Evolutionary conservation across 2,888 invertebrate species (phyloP), one percentile per base, ranked within the genome.

Genomic region (Pharmacophagus antenor): DNA sequence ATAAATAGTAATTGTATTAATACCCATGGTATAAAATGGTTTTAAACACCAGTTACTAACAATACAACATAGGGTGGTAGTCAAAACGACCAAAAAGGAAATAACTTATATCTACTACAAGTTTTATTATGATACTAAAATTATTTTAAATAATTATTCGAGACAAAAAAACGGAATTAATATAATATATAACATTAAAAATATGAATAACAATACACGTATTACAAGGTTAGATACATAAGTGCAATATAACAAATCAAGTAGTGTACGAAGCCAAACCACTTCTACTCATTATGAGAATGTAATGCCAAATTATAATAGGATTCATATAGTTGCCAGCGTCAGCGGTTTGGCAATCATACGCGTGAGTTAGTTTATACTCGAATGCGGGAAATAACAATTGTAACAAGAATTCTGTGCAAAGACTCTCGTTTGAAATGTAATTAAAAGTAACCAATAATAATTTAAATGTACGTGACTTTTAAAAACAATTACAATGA

Each of bases 271-370:
- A 23, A 48, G 54, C 25, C 46, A 54, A 37, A 48, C 55, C 55
- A 37, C 41, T 56, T 41, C 18, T 37, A 48, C 48, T 48, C 27
- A 46, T 54, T 47, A 56, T 48, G 48, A 56, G 31, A 23, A 56
- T 27, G 46, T 47, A 47, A 47, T 47, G 55, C 55, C 55, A 55
- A 55, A 55, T 47, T 56, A 56, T 56, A 56, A 56, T 37, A 10
- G 18, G 15, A 56, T 48, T 56, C 56, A 56, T 48, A 55, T 48
- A 56, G 56, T 48, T 56, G 41, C 56, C 48, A 48, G 31, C 37
- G 18, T 47, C 8, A 18, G 48, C 47, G 56, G 49, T 56, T 56
- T 56, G 49, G 49, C 57, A 57, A 57, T 57, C 44, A 51, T 27
- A 50, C 57, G 57, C 57, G 25, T 27, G 57, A 51, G 21, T 51